Percentiles rank a stretch among this genome's conserved stretches.
Conservation (phyloP, 2,888 invertebrate genomes). For the Euplagia quadripunctaria region DNA sequence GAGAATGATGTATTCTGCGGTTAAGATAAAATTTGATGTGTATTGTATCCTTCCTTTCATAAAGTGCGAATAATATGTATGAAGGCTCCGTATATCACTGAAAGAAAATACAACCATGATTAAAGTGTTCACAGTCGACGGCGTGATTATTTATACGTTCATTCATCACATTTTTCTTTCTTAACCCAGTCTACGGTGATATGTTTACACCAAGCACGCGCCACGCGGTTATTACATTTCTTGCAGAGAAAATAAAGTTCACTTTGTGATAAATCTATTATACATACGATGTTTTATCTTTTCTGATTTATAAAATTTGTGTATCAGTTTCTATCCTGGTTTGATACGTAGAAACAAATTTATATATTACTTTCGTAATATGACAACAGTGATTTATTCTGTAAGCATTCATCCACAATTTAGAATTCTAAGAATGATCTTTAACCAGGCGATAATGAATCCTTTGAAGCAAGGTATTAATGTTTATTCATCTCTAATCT, state of each 20-base stretch:
- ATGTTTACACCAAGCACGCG: constrained; percentile 48
- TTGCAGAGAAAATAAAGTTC: constrained; percentile 42
- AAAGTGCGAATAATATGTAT: constrained; percentile 13
- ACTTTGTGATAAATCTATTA: constrained; percentile 34
- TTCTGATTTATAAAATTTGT: constrained; percentile 52
- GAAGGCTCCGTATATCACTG: constrained; percentile 35
- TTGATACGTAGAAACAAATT: constrained; percentile 51
- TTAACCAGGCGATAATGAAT: neutral
- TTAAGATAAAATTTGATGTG: neutral
- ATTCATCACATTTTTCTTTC: constrained; percentile 72
- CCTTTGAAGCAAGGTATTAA: neutral
- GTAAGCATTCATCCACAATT: neutral
- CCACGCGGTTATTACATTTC: constrained; percentile 52
- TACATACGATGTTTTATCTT: constrained; percentile 39
- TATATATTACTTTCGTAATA: constrained; percentile 35
- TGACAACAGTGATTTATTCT: constrained; percentile 10
- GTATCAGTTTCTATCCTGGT: constrained; percentile 44
- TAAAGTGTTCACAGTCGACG: constrained; percentile 64
- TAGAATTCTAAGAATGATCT: neutral
- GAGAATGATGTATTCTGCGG: neutral
- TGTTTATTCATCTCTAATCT: neutral
- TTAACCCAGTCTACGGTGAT: constrained; percentile 50
- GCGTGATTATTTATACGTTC: constrained; percentile 71
- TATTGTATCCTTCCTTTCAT: constrained; percentile 11
- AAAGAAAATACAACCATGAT: constrained; percentile 61